These are phyloP conservation scores for Drosophila bocqueti DNA, from an alignment of 1,140 invertebrate genomes.

Conservation along the genomic window DNA sequence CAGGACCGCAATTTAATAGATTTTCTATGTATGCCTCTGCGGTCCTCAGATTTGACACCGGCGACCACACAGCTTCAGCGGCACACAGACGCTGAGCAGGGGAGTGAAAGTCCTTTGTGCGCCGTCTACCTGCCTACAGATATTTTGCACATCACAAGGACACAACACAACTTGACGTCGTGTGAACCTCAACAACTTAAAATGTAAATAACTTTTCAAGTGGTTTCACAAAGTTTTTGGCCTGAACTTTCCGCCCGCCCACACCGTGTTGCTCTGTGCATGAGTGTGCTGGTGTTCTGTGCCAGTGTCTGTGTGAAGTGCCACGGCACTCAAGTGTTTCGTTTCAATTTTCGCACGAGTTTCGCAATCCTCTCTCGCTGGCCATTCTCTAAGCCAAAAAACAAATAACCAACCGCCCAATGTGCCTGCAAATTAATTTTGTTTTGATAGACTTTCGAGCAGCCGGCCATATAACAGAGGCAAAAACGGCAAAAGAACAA, in stretches of 20 bases:
- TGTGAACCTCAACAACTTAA: constrained; percentile 83
- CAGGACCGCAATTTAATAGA: constrained; percentile 76
- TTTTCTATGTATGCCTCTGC: constrained; percentile 79
- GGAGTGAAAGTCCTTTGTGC: constrained; percentile 33
- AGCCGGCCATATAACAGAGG: constrained; percentile 40
- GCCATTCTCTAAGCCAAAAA: constrained; percentile 24
- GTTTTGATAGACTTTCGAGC: constrained; percentile 79
- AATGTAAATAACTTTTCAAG: constrained; percentile 84
- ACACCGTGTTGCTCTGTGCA: neutral
- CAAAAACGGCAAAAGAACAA: constrained; percentile 21
- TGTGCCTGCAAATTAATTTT: constrained; percentile 75
- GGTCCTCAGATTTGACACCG: constrained; percentile 76
- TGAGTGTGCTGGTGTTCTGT: constrained; percentile 1
- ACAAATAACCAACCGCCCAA: constrained; percentile 52
- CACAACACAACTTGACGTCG: constrained; percentile 79
- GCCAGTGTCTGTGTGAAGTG: constrained; percentile 57
- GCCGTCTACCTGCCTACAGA: constrained; percentile 68
- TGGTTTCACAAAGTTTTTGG: constrained; percentile 80
- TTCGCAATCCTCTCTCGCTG: constrained; percentile 38
- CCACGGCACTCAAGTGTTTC: constrained; percentile 76
- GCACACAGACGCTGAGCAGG: constrained; percentile 15
- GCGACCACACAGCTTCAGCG: constrained; percentile 58
- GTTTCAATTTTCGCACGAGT: constrained; percentile 77
- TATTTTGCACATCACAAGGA: constrained; percentile 80
- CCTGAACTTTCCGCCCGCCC: constrained; percentile 52